These are phyloP conservation scores for Alexandromys fortis DNA, from an alignment of 2,113 vertebrate genomes.

Conservation along the genomic window DNA sequence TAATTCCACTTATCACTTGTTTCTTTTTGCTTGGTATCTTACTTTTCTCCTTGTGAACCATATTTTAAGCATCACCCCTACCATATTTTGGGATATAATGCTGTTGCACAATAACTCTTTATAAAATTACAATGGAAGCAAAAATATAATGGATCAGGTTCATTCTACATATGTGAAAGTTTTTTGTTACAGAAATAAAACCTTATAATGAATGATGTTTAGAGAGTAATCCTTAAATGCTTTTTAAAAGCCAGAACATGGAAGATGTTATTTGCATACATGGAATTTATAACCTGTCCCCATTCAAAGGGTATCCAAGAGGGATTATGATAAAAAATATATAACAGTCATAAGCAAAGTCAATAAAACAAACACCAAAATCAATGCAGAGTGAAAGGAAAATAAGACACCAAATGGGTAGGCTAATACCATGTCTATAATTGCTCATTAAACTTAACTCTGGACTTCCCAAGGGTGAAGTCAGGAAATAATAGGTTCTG, in stretches of 20 bases:
- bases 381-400: constrained; percentile 42
- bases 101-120: neutral
- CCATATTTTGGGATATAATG: neutral
- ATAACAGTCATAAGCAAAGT: constrained; percentile 37
- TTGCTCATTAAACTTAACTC: constrained; percentile 50
- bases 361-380: constrained; percentile 63
- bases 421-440: constrained; percentile 8
- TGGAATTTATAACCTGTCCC: constrained; percentile 14
- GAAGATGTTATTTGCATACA: constrained; percentile 1
- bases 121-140: neutral
- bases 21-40: neutral
- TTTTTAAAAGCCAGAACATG: constrained; percentile 46
- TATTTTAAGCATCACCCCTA: neutral
- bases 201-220: constrained; percentile 20
- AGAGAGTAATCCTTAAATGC: neutral
- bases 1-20: neutral
- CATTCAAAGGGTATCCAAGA: constrained; percentile 17
- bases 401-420: constrained; percentile 41
- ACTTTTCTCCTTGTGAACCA: neutral
- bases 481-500: constrained; percentile 22
- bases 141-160: neutral
- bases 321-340: neutral
- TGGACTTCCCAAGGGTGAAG: neutral
- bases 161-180: neutral
- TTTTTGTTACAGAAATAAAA: constrained; percentile 44